A percentile compares a stretch with the other conserved stretches of the same genome.
Evolutionary conservation across 1,140 invertebrate genomes (phyloP).

Genomic region (Aphis craccivora): DNA sequence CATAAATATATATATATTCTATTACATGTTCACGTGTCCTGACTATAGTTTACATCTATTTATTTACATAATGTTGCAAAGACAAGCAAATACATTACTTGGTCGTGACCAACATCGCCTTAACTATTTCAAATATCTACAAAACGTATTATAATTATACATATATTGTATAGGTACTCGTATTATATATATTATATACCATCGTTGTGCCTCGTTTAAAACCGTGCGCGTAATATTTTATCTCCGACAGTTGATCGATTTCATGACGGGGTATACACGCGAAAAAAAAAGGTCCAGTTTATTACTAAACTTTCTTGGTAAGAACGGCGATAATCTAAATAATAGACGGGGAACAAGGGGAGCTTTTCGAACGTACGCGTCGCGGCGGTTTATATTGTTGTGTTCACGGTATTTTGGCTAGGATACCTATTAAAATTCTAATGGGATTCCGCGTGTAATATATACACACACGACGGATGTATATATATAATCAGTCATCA

Average conservation of each 20-base stretch:
- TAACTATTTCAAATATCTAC: constrained; percentile 31
- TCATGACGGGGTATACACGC: neutral
- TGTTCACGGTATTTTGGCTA: constrained; percentile 46
- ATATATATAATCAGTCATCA: neutral
- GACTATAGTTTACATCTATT: neutral
- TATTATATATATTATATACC: too few relatives aligned
- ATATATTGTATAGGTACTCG: neutral
- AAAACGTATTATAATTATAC: neutral
- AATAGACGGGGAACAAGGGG: neutral
- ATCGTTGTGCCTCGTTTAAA: neutral
- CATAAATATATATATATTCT: neutral
- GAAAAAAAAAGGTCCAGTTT: neutral
- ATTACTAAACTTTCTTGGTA: neutral
- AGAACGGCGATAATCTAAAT: constrained; percentile 20
- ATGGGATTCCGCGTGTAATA: constrained; percentile 21
- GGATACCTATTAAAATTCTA: constrained; percentile 55
- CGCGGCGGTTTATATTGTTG: neutral
- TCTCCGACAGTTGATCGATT: constrained; percentile 49
- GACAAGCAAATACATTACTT: constrained; percentile 3
- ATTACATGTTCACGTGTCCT: neutral
- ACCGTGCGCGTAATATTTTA: neutral
- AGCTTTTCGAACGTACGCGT: neutral
- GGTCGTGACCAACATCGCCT: constrained; percentile 51
- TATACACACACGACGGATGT: neutral
- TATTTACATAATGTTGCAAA: constrained; percentile 29